Evolutionary conservation across 2,888 invertebrate species (phyloP), one percentile per base, ranked within the genome.

Genomic region (Pegoplata infirma): DNA sequence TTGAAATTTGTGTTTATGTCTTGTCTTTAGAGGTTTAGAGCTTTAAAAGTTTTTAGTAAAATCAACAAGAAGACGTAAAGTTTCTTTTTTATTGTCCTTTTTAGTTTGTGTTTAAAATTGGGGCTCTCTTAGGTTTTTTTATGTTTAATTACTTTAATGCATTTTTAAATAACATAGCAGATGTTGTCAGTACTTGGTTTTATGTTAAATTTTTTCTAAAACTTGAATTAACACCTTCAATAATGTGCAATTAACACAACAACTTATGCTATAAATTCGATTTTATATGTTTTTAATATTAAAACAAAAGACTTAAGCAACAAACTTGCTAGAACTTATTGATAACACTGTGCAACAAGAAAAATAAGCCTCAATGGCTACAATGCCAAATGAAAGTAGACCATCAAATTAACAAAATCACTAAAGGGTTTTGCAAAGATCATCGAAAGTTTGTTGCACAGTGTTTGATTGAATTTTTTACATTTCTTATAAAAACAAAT

Each of bases 231-330:
- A 23, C 16, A 58, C 23, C 28, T 40, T 40, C n/a, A 4, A 10
- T 32, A 10, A 32, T 32, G 1, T 8, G 5, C 58, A 3, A 44
- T 1, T 3, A 55, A 67, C 59, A 56, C 36, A 75, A 75, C 61
- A 40, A 68, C 75, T 75, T 63, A 6, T 21, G 46, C 58, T 61
- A 55, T 61, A 40, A 68, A 63, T 49, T 63, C 68, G n/a, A n/a
- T n/a, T n/a, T n/a, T n/a, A 17, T 17, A 17, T 17, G 10, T 17
- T 16, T 16, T 36, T 28, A 3, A 6, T 14, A 12, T 10, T 6
- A 17, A 55, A 63, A 55, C 46, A 55, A 63, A 63, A 63, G 46
- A 63, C 46, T 63, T 71, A 71, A 71, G 53, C 5, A 23, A 46
- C 19, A 12, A 63, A 71, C 71, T 61, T 69, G n/a, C n/a, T n/a